Conservation (phyloP, 1,140 invertebrate species). For the Leptopilina clavipes region DNA sequence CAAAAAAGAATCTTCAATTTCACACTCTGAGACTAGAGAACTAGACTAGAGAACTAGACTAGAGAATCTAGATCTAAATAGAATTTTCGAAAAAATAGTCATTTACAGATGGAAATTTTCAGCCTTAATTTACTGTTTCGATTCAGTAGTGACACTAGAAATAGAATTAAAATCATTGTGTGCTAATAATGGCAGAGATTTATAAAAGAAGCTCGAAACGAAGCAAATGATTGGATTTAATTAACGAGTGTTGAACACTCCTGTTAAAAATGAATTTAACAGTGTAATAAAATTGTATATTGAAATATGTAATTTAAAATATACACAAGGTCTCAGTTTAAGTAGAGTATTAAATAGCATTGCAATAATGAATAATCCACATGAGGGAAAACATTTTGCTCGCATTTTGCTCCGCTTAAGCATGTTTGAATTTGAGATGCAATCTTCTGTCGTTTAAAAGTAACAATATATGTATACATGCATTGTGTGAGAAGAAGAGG, state of each 20-base stretch:
- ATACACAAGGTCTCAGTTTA: neutral
- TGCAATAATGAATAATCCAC: neutral
- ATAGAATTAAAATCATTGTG: too few relatives aligned
- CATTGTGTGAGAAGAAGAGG: constrained; percentile 23
- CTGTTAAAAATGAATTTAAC: neutral
- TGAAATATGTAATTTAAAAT: neutral
- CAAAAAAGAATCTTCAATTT: neutral
- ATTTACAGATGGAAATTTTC: too few relatives aligned
- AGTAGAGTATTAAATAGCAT: constrained; percentile 4
- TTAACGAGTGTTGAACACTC: too few relatives aligned
- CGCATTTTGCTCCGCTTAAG: neutral
- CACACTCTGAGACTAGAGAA: too few relatives aligned
- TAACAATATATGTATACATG: constrained; percentile 37
- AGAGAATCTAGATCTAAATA: neutral
- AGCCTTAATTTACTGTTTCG: too few relatives aligned
- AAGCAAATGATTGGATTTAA: too few relatives aligned
- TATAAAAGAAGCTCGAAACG: too few relatives aligned
- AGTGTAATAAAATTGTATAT: neutral
- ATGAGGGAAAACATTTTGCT: neutral
- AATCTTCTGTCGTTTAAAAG: constrained; percentile 25
- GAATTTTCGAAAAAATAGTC: too few relatives aligned
- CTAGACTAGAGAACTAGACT: too few relatives aligned
- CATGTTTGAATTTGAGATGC: constrained; percentile 22
- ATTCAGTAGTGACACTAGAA: too few relatives aligned
- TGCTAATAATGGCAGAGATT: too few relatives aligned